A percentile compares a stretch with the other conserved stretches of the same genome.
phyloP scores from a whole-genome alignment of 2,888 invertebrate genomes.

The Bombylius major region DNA sequence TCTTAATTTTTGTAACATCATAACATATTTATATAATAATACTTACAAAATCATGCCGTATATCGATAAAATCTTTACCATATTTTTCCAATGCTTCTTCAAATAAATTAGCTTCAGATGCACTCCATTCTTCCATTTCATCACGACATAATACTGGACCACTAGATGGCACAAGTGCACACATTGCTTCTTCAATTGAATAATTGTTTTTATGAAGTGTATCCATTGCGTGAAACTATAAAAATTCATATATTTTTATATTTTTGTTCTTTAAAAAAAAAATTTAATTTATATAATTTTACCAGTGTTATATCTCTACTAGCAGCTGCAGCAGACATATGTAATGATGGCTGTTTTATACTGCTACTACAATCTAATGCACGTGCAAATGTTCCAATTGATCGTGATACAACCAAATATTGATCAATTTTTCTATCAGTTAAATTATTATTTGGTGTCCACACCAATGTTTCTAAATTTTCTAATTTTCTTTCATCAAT shows the following conservation, averaged over 20 bases:
- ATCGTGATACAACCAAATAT: constrained; percentile 86
- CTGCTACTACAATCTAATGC: constrained; percentile 97
- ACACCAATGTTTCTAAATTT: constrained; percentile 82
- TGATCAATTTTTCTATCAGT: constrained; percentile 97
- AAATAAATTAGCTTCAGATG: constrained; percentile 96
- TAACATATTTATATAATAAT: background rate
- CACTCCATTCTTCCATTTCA: constrained; percentile 99
- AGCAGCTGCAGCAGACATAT: constrained; percentile 99
- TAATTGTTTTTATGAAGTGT: constrained; percentile 86
- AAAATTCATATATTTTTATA: constrained; percentile 7
- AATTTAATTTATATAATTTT: constrained; percentile 11
- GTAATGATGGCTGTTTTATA: constrained; percentile 94
- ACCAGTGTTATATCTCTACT: constrained; percentile 94
- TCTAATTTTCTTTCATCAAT: constrained; percentile 48
- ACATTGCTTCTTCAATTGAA: constrained; percentile 81
- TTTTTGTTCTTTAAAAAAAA: constrained; percentile 1
- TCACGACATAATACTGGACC: constrained; percentile 95
- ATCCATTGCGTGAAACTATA: constrained; percentile 95
- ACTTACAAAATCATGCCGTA: constrained; percentile 93
- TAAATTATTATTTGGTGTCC: constrained; percentile 86
- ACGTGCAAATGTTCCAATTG: constrained; percentile 96
- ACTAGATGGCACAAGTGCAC: constrained; percentile 85
- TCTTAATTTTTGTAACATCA: background rate
- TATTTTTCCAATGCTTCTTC: constrained; percentile 97
- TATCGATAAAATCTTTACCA: constrained; percentile 98